Evolutionary conservation across 1,140 invertebrate species (phyloP).

Genomic region (Ridgeia piscesae): DNA sequence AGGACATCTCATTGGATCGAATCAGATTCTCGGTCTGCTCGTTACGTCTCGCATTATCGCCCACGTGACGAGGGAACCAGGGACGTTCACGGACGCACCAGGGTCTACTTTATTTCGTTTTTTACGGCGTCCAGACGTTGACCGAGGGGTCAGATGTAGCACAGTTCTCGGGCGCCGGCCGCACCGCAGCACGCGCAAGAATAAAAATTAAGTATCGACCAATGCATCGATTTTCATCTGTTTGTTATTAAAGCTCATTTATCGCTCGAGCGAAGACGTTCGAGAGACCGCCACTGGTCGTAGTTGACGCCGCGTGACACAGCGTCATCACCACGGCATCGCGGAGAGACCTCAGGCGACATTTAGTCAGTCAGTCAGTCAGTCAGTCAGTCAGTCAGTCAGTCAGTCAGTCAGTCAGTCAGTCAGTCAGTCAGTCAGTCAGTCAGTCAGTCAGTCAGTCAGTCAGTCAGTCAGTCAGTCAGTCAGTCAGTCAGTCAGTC

Average conservation of each 20-base stretch:
- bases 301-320: neutral
- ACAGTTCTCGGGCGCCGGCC: too few relatives aligned
- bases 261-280: neutral
- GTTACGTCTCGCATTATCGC: neutral
- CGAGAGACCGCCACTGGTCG: neutral
- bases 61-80: neutral
- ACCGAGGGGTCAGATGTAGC: too few relatives aligned
- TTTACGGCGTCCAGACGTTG: too few relatives aligned
- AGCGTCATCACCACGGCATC: neutral
- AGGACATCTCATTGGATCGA: neutral
- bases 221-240: neutral
- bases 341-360: neutral
- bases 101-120: too few relatives aligned
- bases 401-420: too few relatives aligned
- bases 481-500: too few relatives aligned
- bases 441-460: too few relatives aligned
- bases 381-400: too few relatives aligned
- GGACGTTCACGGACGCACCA: neutral
- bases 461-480: too few relatives aligned
- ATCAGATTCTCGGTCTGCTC: neutral
- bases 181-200: neutral
- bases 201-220: neutral
- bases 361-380: too few relatives aligned
- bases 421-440: too few relatives aligned
- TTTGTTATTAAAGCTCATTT: constrained; percentile 1